Base-by-base conservation (phyloP, 2,797 vertebrate genomes). In the Phataginus tricuspis region DNA sequence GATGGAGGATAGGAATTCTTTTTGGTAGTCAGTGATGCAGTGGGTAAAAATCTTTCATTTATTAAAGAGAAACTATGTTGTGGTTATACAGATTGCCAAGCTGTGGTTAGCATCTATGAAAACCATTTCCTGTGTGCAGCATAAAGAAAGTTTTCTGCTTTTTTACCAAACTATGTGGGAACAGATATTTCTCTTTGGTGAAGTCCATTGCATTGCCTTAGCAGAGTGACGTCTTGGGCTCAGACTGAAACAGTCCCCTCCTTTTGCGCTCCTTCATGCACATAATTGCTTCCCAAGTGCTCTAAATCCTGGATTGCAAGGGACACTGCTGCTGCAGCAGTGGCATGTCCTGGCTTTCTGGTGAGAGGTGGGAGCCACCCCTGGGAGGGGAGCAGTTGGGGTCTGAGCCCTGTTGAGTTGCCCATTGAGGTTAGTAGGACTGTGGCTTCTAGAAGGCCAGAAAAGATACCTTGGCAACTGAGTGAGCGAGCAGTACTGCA, bases 91-190 rank as follows among this genome's bases (percentile, higher is more conserved):
- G 23, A 95, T 96, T 97, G 96, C 97, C 96, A 96, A 94, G 92
- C 97, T 98, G 96, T 94, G 97, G 97, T 98, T 97, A 96, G 93
- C 93, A 85, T 98, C 96, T 97, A 97, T 98, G 98, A 98, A 96
- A 98, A 97, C 84, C 97, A 98, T 98, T 98, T 98, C 98, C 98
- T 98, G 97, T 59, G 0, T 21, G 90, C 95, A 92, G n/a, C 69
- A 69, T 68, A 95, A 92, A 94, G 95, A 96, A 97, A 96, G 83
- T 93, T 71, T 95, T 97, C 71, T 85, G 82, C 63, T 92, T 97
- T 94, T 9, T n/a, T 85, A 91, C 88, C 71, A 77, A 79, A 37
- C 85, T 0, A 0, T 74, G 21, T 96, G 97, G 90, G 91, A 97
- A 90, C 39, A 61, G 29, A 79, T 85, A 69, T 18, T 94, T 34